These are phyloP conservation scores for Agonopterix arenella DNA, from an alignment of 2,888 invertebrate species.

Conservation along the genomic window DNA sequence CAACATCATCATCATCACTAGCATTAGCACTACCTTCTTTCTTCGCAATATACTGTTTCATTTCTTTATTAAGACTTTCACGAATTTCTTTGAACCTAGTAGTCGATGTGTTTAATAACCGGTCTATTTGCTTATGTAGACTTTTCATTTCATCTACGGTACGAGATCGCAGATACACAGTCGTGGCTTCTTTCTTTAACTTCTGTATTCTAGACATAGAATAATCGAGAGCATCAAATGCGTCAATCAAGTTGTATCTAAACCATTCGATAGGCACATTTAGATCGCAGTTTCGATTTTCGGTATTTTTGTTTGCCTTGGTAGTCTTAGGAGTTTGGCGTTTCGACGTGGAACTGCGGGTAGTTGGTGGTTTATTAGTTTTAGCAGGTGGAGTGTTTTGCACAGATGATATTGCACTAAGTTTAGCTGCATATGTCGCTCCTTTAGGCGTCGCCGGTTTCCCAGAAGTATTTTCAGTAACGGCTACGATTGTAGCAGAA, in stretches of 20 bases:
- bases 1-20: conserved; percentile 49
- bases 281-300: conserved; percentile 41
- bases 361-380: conserved; percentile 4
- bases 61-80: conserved; percentile 72
- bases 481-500: conserved; percentile 70
- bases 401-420: conserved; percentile 37
- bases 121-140: conserved; percentile 73
- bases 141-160: conserved; percentile 67
- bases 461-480: conserved; percentile 39
- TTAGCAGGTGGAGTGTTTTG: conserved; percentile 17
- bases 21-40: conserved; percentile 25
- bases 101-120: conserved; percentile 70
- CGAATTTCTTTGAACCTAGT: conserved; percentile 73
- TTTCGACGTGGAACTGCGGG: conserved; percentile 15
- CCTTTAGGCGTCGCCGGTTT: conserved; percentile 37
- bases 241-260: conserved; percentile 74
- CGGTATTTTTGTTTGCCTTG: conserved; percentile 16
- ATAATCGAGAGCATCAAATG: conserved; percentile 75
- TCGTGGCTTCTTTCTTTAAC: conserved; percentile 65
- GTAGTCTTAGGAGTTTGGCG: conserved; percentile 16
- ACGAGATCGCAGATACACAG: conserved; percentile 60
- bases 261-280: conserved; percentile 75
- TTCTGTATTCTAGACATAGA: conserved; percentile 68
- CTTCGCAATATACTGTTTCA: conserved; percentile 65
- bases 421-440: conserved; percentile 55